Evolutionary conservation across 2,797 vertebrate species (phyloP).

Genomic region (Philypnodon macrostomus): DNA sequence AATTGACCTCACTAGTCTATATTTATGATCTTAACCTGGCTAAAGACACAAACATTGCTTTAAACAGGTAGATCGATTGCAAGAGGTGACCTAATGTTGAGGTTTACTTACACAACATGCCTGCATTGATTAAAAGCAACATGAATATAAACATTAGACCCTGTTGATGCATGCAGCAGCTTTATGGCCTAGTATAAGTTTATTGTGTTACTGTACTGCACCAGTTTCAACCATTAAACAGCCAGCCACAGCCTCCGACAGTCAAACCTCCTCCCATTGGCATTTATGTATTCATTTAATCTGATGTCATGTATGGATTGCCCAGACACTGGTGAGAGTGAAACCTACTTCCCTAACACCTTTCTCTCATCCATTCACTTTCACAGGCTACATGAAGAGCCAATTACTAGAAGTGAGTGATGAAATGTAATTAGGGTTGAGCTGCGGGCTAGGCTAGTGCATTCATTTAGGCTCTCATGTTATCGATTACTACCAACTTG

Average conservation of each 20-base stretch:
- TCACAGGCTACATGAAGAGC: constrained; percentile 46
- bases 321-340: constrained; percentile 25
- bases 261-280: constrained; percentile 57
- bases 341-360: constrained; percentile 6
- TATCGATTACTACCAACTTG: constrained; percentile 61
- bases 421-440: constrained; percentile 70
- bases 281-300: constrained; percentile 78
- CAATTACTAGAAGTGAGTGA: constrained; percentile 72
- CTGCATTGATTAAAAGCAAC: constrained; percentile 14
- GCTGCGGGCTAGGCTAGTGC: constrained; percentile 30
- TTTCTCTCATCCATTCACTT: constrained; percentile 12
- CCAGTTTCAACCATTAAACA: constrained; percentile 18
- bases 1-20: neutral
- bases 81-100: constrained; percentile 1
- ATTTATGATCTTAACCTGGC: constrained; percentile 5
- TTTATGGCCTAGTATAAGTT: constrained; percentile 5
- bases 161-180: constrained; percentile 24
- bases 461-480: constrained; percentile 1
- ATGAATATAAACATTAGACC: constrained; percentile 36
- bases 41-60: constrained; percentile 5
- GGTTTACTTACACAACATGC: constrained; percentile 4
- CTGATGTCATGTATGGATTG: constrained; percentile 79
- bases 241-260: constrained; percentile 20
- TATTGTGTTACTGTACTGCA: constrained; percentile 2
- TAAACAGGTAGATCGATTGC: constrained; percentile 1